A percentile compares a stretch with the other conserved stretches of the same genome.
These are phyloP conservation scores for Athetis lepigone DNA, from an alignment of 2,888 invertebrate genomes.

Conservation along the genomic window DNA sequence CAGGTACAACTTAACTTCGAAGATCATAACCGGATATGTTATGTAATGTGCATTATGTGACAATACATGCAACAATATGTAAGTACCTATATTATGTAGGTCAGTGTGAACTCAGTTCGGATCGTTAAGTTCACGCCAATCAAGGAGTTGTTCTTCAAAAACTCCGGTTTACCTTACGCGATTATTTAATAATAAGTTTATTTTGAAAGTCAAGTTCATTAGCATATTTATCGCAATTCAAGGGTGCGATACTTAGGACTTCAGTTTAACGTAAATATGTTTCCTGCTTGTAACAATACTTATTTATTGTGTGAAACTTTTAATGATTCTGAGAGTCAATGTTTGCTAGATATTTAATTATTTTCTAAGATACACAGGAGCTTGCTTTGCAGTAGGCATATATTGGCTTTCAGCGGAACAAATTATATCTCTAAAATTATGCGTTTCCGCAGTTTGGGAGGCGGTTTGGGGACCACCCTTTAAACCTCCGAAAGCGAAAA, in stretches of 20 bases:
- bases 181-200: conserved; percentile 13
- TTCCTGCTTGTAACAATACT: background rate
- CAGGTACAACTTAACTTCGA: conserved; percentile 5
- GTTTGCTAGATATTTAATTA: background rate
- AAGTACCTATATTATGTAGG: conserved; percentile 25
- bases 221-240: background rate
- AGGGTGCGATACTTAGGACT: background rate
- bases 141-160: conserved; percentile 19
- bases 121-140: conserved; percentile 16
- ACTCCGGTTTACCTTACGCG: conserved; percentile 14
- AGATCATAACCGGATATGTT: conserved; percentile 21
- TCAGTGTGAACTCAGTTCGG: conserved; percentile 28
- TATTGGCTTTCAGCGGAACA: too few relatives aligned
- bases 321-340: background rate
- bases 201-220: conserved; percentile 52
- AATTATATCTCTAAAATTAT: too few relatives aligned
- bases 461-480: too few relatives aligned
- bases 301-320: background rate
- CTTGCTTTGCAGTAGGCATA: too few relatives aligned
- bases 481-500: too few relatives aligned
- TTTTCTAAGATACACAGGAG: too few relatives aligned
- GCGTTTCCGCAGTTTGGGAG: too few relatives aligned
- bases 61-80: conserved; percentile 14
- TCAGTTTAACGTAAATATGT: background rate
- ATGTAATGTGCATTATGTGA: conserved; percentile 8